A percentile compares a stretch with the other conserved stretches of the same genome.
Conservation (phyloP, 2,113 vertebrate genomes). For the Prochilodus magdalenae region DNA sequence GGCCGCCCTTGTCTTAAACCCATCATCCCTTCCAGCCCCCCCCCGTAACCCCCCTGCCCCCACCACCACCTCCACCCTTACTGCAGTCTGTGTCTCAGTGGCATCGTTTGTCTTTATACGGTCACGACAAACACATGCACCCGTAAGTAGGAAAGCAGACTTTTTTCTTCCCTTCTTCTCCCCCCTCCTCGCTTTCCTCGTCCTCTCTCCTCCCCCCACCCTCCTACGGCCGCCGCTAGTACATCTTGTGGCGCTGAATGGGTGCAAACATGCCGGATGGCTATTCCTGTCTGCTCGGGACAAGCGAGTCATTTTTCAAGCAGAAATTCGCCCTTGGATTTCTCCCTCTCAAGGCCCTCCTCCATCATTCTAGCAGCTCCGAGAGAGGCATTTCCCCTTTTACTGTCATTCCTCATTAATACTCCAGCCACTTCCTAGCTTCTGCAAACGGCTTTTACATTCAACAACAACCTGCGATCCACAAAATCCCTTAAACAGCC, state of each 20-base stretch:
- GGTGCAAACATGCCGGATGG: slow-evolving; percentile 53
- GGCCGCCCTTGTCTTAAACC: slow-evolving; percentile 40
- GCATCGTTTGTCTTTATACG: slow-evolving; percentile 64
- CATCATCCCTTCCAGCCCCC: slow-evolving; percentile 21
- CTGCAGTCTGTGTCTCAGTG: slow-evolving; percentile 29
- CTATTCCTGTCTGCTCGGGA: slow-evolving; percentile 53
- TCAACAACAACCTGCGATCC: not conserved
- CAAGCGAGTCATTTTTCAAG: slow-evolving; percentile 51
- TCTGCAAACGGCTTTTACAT: not conserved
- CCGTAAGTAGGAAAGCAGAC: slow-evolving; percentile 60
- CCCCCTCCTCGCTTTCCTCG: not conserved
- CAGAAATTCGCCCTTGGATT: slow-evolving; percentile 50
- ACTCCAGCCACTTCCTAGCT: not conserved
- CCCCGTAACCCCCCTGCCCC: not conserved
- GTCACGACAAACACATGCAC: slow-evolving; percentile 58
- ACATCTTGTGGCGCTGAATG: slow-evolving; percentile 47
- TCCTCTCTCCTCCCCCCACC: slow-evolving; percentile 54
- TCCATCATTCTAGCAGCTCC: slow-evolving; percentile 45
- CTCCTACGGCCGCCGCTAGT: slow-evolving; percentile 47
- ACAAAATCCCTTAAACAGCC: slow-evolving; percentile 4
- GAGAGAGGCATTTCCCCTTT: slow-evolving; percentile 42
- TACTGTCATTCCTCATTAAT: slow-evolving; percentile 52
- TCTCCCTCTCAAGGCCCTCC: slow-evolving; percentile 44
- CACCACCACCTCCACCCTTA: not conserved
- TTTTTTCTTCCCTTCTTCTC: slow-evolving; percentile 44